These are phyloP conservation scores for Athetis lepigone DNA, from an alignment of 2,888 invertebrate genomes.

Conservation along the genomic window DNA sequence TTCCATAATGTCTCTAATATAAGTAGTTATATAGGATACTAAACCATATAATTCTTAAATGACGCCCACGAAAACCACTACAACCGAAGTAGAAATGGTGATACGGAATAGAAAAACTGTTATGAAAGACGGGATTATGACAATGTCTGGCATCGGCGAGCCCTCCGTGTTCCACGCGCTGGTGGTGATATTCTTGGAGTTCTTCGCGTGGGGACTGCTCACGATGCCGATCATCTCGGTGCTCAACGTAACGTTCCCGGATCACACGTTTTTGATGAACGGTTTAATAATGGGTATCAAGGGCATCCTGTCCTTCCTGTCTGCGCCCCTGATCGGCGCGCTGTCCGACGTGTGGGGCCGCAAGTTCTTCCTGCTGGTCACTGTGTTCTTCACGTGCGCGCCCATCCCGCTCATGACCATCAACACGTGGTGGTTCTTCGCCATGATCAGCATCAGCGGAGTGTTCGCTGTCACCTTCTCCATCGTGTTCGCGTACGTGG, in stretches of 20 bases:
- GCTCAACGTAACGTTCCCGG: constrained; percentile 99
- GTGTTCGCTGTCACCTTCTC: constrained; percentile 99
- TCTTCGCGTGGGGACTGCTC: constrained; percentile 99
- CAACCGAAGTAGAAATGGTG: constrained; percentile 96
- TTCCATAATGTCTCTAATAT: constrained; percentile 85
- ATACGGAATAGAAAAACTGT: constrained; percentile 96
- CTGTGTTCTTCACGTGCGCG: constrained; percentile 99
- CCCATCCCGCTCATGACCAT: constrained; percentile 99
- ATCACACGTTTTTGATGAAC: constrained; percentile 99
- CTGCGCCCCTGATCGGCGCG: constrained; percentile 99
- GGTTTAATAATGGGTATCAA: constrained; percentile 99
- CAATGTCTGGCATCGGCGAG: constrained; percentile 96
- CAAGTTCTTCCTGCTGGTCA: constrained; percentile 98
- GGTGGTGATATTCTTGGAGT: constrained; percentile 99
- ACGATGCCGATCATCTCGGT: constrained; percentile 99
- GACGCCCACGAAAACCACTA: constrained; percentile 94
- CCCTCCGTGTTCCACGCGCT: constrained; percentile 99
- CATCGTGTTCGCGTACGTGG: constrained; percentile 99
- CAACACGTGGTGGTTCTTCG: constrained; percentile 99
- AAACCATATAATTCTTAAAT: constrained; percentile 86
- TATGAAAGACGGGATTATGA: constrained; percentile 96
- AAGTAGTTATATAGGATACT: constrained; percentile 84
- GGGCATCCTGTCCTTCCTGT: constrained; percentile 99
- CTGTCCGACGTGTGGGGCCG: constrained; percentile 99
- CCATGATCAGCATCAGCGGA: constrained; percentile 99